phyloP scores from a whole-genome alignment of 2,113 vertebrate genomes.

The Prietella phreatophila region DNA sequence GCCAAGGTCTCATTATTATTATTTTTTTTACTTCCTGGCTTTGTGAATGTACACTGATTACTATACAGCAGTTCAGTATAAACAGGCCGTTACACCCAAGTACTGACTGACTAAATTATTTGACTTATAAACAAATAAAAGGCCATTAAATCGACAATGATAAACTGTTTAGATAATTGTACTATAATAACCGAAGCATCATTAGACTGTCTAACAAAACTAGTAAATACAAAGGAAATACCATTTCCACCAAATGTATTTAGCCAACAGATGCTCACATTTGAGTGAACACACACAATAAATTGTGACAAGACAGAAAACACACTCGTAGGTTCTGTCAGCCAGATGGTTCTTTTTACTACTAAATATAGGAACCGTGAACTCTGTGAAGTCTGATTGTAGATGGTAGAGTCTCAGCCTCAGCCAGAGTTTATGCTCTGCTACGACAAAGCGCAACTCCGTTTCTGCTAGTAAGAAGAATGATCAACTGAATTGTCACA shows the following conservation, averaged over 20 bases:
- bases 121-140: not conserved
- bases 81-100: constrained; percentile 2
- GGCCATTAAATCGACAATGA: not conserved
- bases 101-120: not conserved
- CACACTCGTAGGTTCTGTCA: not conserved
- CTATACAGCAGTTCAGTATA: not conserved
- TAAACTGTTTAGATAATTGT: not conserved
- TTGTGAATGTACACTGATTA: constrained; percentile 6
- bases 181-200: not conserved
- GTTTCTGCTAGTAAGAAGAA: not conserved
- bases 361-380: constrained; percentile 7
- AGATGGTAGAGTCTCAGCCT: not conserved
- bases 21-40: not conserved
- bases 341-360: constrained; percentile 13
- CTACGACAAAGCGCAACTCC: not conserved
- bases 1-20: not conserved
- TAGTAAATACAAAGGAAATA: not conserved
- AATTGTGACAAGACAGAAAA: not conserved
- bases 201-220: not conserved
- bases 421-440: too few relatives aligned
- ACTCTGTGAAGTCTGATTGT: not conserved
- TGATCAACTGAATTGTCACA: not conserved
- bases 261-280: not conserved
- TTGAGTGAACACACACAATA: not conserved
- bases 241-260: not conserved